phyloP scores from a whole-genome alignment of 2,888 invertebrate genomes.

The Glaucopsyche alexis region DNA sequence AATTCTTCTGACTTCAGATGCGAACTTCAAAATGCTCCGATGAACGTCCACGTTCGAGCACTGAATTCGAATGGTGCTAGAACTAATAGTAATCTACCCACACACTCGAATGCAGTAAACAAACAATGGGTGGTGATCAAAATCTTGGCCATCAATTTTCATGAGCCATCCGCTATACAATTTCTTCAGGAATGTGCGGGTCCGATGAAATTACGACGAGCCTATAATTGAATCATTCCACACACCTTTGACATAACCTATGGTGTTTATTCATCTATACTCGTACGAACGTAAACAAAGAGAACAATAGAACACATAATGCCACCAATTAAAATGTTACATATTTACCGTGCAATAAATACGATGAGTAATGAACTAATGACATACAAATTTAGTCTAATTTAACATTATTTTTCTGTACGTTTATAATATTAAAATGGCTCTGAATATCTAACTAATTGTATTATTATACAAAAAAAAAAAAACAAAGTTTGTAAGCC shows the following conservation, averaged over 20 bases:
- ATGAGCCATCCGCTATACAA: conserved; percentile 29
- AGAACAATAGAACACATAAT: too few species aligned
- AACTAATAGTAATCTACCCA: conserved; percentile 79
- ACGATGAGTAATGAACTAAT: too few species aligned
- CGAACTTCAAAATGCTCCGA: conserved; percentile 34
- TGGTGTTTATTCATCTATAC: neutral
- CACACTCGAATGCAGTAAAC: conserved; percentile 85
- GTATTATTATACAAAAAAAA: too few species aligned
- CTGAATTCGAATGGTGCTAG: conserved; percentile 88
- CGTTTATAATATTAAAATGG: too few species aligned
- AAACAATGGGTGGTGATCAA: conserved; percentile 58
- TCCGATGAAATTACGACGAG: neutral
- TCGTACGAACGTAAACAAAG: too few species aligned
- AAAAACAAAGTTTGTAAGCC: neutral
- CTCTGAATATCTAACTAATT: neutral
- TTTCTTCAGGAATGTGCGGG: conserved; percentile 28
- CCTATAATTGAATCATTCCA: conserved; percentile 14
- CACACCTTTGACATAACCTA: conserved; percentile 14
- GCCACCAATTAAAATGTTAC: too few species aligned
- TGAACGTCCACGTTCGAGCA: conserved; percentile 71
- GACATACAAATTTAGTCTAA: too few species aligned
- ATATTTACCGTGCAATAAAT: too few species aligned
- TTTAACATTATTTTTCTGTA: too few species aligned
- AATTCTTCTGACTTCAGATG: neutral
- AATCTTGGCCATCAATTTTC: conserved; percentile 21